Base-by-base conservation (phyloP, 2,888 invertebrate genomes). In the Trisateles emortualis region DNA sequence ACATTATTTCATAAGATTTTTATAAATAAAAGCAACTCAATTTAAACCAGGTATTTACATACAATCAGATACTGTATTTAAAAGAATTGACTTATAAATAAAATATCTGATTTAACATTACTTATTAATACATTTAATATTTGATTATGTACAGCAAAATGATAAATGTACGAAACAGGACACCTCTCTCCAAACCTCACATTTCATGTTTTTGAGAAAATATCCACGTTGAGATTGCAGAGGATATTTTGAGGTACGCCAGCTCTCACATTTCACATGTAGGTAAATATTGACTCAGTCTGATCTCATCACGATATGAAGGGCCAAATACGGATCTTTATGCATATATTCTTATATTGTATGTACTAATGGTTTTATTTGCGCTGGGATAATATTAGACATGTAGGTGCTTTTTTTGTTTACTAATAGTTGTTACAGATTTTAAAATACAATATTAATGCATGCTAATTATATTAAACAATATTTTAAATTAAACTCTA, bases 241-340 rank as follows among this genome's bases (percentile, higher is more conserved):
- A 55, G 60, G 50, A 64, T 67, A 35, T 29, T 30, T 17, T 11
- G 45, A 48, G 45, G 53, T 64, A 63, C 68, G 63, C 59, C 55
- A 39, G 61, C 60, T 72, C 68, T 48, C 59, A 51, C 40, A 70
- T 71, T 66, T 48, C 59, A 52, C 38, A 70, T 71, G 74, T 61
- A 73, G 76, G 74, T 61, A 73, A 76, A 78, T 74, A 76, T 76
- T 75, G 69, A 64, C 55, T 56, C 32, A 2, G 8, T 38, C 54
- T 68, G 66, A 68, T 73, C 68, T 68, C 66, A 68, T 72, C 64
- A 51, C 51, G 56, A 68, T 64, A 64, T 59, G 64, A 60, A 69
- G 65, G 53, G 30, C n/a, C 16, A n/a, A 11, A 26, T 40, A 17
- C n/a, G 8, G 16, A 35, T 44, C 26, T 47, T 43, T 24, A n/a